phyloP scores from a whole-genome alignment of 2,797 vertebrate genomes.

The Eulemur coronatus region DNA sequence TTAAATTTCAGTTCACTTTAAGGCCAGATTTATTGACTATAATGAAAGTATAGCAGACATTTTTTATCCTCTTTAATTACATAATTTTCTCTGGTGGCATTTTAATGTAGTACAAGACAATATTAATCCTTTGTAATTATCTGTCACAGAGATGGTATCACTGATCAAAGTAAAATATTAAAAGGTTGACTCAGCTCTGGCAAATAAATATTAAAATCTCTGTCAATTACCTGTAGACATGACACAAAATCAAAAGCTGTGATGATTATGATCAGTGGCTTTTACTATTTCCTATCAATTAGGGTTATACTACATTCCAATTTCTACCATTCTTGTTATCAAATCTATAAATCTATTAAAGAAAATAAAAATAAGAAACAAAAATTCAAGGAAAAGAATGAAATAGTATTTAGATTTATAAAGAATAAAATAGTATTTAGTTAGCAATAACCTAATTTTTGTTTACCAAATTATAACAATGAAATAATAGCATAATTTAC shows the following conservation, averaged over 20 bases:
- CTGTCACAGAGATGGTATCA: not conserved
- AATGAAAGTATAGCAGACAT: not conserved
- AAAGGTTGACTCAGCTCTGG: not conserved
- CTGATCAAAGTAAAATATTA: slow-evolving; percentile 8
- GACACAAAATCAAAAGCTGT: not conserved
- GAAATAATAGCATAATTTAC: not conserved
- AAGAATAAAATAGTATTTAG: not conserved
- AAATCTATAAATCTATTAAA: not conserved
- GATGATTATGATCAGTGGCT: not conserved
- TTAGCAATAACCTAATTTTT: not conserved
- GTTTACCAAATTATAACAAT: not conserved
- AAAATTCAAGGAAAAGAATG: not conserved
- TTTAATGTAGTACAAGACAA: slow-evolving; percentile 7
- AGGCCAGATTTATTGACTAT: not conserved
- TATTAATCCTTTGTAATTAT: not conserved
- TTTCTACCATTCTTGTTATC: not conserved
- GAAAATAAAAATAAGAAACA: not conserved
- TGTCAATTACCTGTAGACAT: not conserved
- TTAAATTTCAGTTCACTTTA: not conserved
- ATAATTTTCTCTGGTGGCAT: not conserved
- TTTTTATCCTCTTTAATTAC: slow-evolving; percentile 4
- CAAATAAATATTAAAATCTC: not conserved
- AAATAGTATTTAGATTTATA: not conserved
- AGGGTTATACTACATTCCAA: not conserved
- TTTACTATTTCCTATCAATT: not conserved